Base-by-base conservation (phyloP, 1,140 invertebrate genomes). In the Ceratina calcarata region DNA sequence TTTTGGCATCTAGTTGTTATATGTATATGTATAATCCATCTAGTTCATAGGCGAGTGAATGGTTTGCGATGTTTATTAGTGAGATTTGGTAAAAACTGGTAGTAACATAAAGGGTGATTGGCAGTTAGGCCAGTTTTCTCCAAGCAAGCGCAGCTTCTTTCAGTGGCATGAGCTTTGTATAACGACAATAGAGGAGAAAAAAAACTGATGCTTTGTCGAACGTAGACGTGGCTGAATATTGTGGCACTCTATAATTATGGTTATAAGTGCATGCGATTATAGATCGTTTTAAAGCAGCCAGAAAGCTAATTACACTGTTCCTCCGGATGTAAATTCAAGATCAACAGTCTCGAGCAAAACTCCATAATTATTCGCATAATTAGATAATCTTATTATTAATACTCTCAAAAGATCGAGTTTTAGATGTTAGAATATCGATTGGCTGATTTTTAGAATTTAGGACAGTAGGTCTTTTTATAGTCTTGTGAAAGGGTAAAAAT, bases 191-290 rank as follows among this genome's bases (percentile, higher is more conserved):
- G 68, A 69, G 67, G 27, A 69, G 68, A 62, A 45, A 53, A 58
- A 20, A 18, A 60, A 58, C 60, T 53, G 61, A 58, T 62, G 83
- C 77, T 70, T 80, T 85, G 61, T 6, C 10, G 20, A 69, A 32
- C 57, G 82, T 85, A 85, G 82, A 71, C 69, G 49, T 84, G 84
- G 73, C 84, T 85, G 84, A 84, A 84, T 32, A 58, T 78, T 80
- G 65, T 76, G 67, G 69, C n/a, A n/a, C 84, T 78, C 80, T 68
- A 69, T 85, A 62, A 74, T 76, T 80, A 69, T 81, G 45, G 12
- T 24, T 37, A 37, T 37, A 37, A 6, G 32, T 84, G 84, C 84
- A 85, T 85, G 84, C 73, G 75, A 72, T 37, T 37, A 84, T 84
- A 72, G 49, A 55, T 58, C 66, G 74, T 85, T 81, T 75, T 68